Evolutionary conservation across 2,888 invertebrate genomes (phyloP), one percentile per base, ranked within the genome.

Genomic region (Clostera curtula): DNA sequence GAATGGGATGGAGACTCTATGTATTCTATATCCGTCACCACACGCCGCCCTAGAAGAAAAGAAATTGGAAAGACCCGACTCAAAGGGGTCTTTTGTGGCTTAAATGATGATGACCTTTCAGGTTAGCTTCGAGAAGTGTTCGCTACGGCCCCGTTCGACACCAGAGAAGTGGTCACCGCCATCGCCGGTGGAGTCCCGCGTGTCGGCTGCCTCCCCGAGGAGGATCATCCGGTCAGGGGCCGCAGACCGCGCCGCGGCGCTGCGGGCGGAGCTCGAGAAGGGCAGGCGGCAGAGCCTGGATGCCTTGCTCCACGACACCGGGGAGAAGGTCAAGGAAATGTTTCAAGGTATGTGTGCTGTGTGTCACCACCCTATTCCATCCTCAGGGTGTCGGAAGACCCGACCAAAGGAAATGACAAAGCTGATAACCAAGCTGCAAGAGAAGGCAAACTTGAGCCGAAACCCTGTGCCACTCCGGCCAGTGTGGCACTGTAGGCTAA

Each of bases 301-400:
- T 51, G 89, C 91, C 34, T 60, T 93, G 12, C 85, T 93, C 56
- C 88, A 88, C 16, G 92, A 92, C 41, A 93, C 93, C 0, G 88
- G 93, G 17, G 93, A 92, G 65, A 89, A 90, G 55, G 90, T 93
- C 36, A 93, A 93, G 67, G 93, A 93, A 71, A 90, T 93, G 54
- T 89, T 93, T 44, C 92, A 93, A 61, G 92, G 93, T 56, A 80
- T 84, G 53, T 40, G 4, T n/a, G 10, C n/a, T n/a, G 15, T 24
- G n/a, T 11, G 11, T 7, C 5, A 6, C 7, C 18, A 8, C 19
- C 25, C 22, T 4, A 23, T 23, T 21, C 1, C 3, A 17, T 17
- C 7, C n/a, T n/a, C n/a, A n/a, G n/a, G n/a, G n/a, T n/a, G n/a
- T n/a, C n/a, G n/a, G n/a, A n/a, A n/a, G n/a, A n/a, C n/a, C n/a